phyloP scores from a whole-genome alignment of 2,113 vertebrate species.

The Peucedramus taeniatus region DNA sequence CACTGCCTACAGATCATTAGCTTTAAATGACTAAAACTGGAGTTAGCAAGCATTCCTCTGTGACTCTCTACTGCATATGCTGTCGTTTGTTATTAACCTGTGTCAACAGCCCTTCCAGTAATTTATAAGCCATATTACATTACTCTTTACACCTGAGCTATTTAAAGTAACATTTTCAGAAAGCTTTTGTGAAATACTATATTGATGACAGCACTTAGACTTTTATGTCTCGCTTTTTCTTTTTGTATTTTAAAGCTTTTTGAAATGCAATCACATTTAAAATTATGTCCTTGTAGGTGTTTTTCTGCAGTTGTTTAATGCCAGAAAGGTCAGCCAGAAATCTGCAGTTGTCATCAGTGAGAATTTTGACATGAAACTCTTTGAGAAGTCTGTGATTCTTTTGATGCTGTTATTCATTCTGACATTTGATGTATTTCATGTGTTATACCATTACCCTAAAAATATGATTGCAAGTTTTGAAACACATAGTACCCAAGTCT shows the following conservation, averaged over 20 bases:
- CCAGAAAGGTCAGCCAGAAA: background rate
- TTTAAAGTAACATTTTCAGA: constrained; percentile 34
- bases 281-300: background rate
- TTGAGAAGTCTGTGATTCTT: background rate
- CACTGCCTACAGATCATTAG: background rate
- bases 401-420: background rate
- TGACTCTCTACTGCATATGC: background rate
- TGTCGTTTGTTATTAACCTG: background rate
- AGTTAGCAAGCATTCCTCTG: background rate
- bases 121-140: constrained; percentile 2
- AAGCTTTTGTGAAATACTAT: background rate
- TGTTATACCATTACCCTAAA: background rate
- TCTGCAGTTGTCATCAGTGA: background rate
- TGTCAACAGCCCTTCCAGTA: background rate
- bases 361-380: background rate
- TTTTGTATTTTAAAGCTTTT: background rate
- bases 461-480: background rate
- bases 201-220: background rate
- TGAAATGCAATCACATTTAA: background rate
- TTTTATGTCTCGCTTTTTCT: background rate
- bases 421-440: background rate
- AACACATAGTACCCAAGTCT: background rate
- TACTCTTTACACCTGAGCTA: background rate
- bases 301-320: background rate
- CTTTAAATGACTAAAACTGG: background rate